Evolutionary conservation across 2,888 invertebrate genomes (phyloP).

Genomic region (Hirtodrosophila cameraria): DNA sequence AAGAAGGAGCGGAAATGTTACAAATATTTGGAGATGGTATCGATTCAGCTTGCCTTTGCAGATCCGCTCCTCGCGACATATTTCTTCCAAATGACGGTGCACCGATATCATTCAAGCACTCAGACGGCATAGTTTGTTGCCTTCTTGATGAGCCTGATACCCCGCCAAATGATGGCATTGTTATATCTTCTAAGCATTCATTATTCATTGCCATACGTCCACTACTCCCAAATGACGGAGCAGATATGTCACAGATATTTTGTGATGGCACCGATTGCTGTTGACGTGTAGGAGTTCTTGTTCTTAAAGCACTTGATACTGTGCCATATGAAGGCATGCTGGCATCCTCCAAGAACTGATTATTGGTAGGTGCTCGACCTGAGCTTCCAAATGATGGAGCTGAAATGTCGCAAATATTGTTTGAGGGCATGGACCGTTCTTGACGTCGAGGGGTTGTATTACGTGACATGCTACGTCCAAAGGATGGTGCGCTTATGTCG

Average conservation of each 20-base stretch:
- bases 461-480: not conserved
- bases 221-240: not conserved
- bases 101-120: slow-evolving; percentile 12
- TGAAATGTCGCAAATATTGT: slow-evolving; percentile 9
- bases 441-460: not conserved
- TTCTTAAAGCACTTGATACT: slow-evolving; percentile 8
- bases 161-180: slow-evolving; percentile 17
- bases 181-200: slow-evolving; percentile 7
- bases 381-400: not conserved
- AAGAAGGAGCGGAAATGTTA: slow-evolving; percentile 2
- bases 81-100: slow-evolving; percentile 16
- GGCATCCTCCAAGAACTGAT: slow-evolving; percentile 20
- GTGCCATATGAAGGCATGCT: slow-evolving; percentile 30
- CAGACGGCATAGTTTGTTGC: not conserved
- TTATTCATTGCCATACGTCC: not conserved
- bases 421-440: not conserved
- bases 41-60: not conserved
- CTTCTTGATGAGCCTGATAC: slow-evolving; percentile 6
- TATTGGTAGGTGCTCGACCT: not conserved
- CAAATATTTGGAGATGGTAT: slow-evolving; percentile 1
- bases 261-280: not conserved
- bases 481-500: slow-evolving; percentile 33
- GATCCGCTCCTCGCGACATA: slow-evolving; percentile 2
- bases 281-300: not conserved
- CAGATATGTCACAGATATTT: slow-evolving; percentile 2